A percentile compares a stretch with the other conserved stretches of the same genome.
phyloP scores from a whole-genome alignment of 2,113 vertebrate genomes.

The Gila orcuttii region DNA sequence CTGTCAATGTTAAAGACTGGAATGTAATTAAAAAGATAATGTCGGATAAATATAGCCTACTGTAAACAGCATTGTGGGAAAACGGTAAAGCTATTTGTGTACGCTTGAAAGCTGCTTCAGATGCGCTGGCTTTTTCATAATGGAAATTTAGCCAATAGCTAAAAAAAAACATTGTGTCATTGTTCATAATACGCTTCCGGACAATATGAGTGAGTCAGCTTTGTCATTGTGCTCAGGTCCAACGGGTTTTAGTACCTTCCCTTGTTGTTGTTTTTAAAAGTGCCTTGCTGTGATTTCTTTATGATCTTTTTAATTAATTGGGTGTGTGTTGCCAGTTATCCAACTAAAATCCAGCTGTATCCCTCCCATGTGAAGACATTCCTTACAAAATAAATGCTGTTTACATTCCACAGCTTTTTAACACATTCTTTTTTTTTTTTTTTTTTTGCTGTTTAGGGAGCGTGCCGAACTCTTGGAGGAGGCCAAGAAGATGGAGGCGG shows the following conservation, averaged over 20 bases:
- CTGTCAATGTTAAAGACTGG: neutral
- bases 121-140: neutral
- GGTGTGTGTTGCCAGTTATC: slow-evolving; percentile 19
- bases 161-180: slow-evolving; percentile 14
- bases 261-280: slow-evolving; percentile 5
- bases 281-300: neutral
- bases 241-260: neutral
- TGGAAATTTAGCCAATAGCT: slow-evolving; percentile 6
- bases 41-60: neutral
- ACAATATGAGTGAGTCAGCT: neutral
- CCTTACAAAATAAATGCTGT: neutral
- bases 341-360: neutral
- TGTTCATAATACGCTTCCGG: neutral
- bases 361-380: neutral
- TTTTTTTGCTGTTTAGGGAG: slow-evolving; percentile 78
- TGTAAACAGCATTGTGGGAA: neutral
- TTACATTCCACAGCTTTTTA: neutral
- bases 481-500: slow-evolving; percentile 98
- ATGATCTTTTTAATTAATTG: slow-evolving; percentile 20
- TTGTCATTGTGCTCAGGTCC: neutral
- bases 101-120: neutral
- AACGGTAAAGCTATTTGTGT: neutral
- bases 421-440: neutral
- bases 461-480: slow-evolving; percentile 90
- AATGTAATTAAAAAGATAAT: neutral